phyloP scores from a whole-genome alignment of 2,113 vertebrate species.

The Phocoena sinus region DNA sequence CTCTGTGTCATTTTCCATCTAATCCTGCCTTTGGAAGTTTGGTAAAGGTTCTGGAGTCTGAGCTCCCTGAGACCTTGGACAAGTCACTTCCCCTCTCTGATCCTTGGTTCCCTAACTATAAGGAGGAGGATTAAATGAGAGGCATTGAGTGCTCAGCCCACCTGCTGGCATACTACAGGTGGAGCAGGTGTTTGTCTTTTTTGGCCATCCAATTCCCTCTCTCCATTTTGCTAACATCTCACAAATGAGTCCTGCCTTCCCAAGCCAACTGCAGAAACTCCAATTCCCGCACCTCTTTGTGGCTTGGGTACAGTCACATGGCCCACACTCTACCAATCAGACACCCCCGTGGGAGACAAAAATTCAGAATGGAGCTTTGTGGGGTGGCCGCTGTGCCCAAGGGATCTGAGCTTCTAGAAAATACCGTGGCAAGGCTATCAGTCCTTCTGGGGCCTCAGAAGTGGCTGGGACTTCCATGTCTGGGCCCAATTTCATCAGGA shows the following conservation, averaged over 20 bases:
- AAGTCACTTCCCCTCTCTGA: neutral
- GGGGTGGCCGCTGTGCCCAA: neutral
- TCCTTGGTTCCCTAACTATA: neutral
- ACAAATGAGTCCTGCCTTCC: neutral
- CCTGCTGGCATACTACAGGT: accelerated
- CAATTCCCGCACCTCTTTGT: neutral
- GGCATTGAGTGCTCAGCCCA: accelerated
- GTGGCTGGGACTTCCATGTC: neutral
- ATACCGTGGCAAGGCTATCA: neutral
- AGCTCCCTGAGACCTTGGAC: neutral
- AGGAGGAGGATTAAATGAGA: neutral
- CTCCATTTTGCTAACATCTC: neutral
- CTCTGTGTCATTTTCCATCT: neutral
- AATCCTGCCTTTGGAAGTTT: neutral
- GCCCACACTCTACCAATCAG: neutral
- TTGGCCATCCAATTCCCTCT: neutral
- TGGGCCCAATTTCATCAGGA: neutral
- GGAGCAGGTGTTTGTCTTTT: neutral
- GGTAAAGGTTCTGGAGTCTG: neutral
- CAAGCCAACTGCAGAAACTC: neutral
- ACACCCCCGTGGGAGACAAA: accelerated
- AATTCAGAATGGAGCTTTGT: neutral
- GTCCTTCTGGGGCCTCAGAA: neutral
- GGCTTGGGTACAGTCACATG: neutral
- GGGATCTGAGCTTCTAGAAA: neutral